These are phyloP conservation scores for Anneissia japonica DNA, from an alignment of 35 echinoderm and acorn worm genomes.

Conservation along the genomic window DNA sequence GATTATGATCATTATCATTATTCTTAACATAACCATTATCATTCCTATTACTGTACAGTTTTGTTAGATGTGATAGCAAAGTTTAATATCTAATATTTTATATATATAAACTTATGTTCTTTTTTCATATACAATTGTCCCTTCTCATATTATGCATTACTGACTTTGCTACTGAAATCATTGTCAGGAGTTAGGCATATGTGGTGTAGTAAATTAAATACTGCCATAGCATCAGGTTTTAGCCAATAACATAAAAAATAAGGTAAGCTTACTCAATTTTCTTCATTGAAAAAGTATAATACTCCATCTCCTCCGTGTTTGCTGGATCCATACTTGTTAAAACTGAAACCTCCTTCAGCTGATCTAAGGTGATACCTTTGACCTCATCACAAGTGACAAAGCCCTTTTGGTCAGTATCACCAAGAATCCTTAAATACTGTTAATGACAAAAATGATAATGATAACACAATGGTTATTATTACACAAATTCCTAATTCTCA, in stretches of 20 bases:
- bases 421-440: not conserved
- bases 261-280: conserved; percentile 17
- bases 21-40: no score
- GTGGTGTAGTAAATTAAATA: no score
- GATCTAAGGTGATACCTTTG: conserved; percentile 7
- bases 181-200: no score
- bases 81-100: no score
- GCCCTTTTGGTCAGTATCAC: conserved; percentile 9
- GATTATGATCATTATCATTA: no score
- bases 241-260: not conserved
- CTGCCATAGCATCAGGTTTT: no score
- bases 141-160: no score
- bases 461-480: not conserved
- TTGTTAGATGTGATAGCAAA: no score
- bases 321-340: conserved; percentile 37
- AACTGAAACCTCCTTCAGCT: conserved; percentile 2
- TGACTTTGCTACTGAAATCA: no score
- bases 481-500: not conserved
- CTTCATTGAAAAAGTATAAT: not conserved
- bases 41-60: no score
- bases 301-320: conserved; percentile 51
- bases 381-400: conserved; percentile 20
- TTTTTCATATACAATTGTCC: no score
- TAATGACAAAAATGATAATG: not conserved
- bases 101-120: no score